phyloP scores from a whole-genome alignment of 2,113 vertebrate species.

The Xiphophorus hellerii region DNA sequence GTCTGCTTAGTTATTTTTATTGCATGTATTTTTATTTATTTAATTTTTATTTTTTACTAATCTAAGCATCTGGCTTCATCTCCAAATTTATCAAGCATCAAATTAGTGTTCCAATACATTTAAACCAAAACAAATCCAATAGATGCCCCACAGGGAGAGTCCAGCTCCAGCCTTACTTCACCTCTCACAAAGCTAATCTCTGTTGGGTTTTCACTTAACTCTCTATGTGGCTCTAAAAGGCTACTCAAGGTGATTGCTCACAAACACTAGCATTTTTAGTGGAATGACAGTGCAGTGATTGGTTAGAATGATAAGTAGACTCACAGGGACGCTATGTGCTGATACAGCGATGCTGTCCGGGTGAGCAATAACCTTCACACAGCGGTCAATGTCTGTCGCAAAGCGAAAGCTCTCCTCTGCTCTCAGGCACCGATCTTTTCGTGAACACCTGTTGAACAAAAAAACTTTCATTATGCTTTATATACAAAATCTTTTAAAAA shows the following conservation, averaged over 20 bases:
- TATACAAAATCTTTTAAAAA: background rate
- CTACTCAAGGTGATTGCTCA: conserved; percentile 51
- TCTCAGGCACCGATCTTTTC: conserved; percentile 87
- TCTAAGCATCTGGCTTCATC: conserved; percentile 5
- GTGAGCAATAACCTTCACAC: conserved; percentile 86
- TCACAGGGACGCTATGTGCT: conserved; percentile 86
- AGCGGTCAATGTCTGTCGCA: conserved; percentile 84
- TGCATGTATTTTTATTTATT: background rate
- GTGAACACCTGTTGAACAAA: conserved; percentile 84
- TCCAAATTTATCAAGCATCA: conserved; percentile 16
- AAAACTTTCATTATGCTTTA: background rate
- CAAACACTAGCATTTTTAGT: conserved; percentile 35
- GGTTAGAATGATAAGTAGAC: conserved; percentile 36
- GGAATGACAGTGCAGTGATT: conserved; percentile 39
- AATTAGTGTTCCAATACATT: conserved; percentile 15
- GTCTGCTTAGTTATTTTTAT: background rate
- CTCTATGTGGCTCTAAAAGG: conserved; percentile 32
- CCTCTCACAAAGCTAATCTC: conserved; percentile 34
- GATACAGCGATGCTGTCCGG: conserved; percentile 94
- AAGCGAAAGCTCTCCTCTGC: conserved; percentile 88
- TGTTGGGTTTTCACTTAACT: background rate
- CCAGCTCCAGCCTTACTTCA: conserved; percentile 8
- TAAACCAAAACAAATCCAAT: conserved; percentile 29
- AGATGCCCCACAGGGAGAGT: conserved; percentile 2
- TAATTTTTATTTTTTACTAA: background rate